Base-by-base conservation (phyloP, 1,140 invertebrate species). In the Microvelia longipes region DNA sequence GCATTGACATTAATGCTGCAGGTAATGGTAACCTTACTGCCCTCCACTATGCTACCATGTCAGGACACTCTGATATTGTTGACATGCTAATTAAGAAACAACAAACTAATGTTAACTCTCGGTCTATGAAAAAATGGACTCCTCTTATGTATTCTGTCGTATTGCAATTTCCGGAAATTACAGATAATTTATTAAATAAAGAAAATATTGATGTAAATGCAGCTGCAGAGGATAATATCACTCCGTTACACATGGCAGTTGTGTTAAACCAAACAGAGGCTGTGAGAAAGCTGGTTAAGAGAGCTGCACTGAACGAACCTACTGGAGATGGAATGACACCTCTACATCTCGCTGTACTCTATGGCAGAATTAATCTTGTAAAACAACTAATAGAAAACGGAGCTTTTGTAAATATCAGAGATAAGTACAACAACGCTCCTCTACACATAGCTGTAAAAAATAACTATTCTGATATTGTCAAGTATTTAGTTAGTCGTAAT, bases 191-290 rank as follows among this genome's bases (percentile, higher is more conserved):
- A 19, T 19, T 50, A 50, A 50, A 50, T 11, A 19, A 5, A 11
- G 5, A 50, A 50, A 50, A 19, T 50, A 50, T 50, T 19, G 35
- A 50, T 11, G 35, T 50, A 19, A 19, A 50, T 50, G 35, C 35
- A 5, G 19, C 5, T 11, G 35, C 5, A 50, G 19, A 50, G 19
- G 19, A 50, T 19, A 19, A 50, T 50, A 19, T 50, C 19, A 50
- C 35, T 11, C 35, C 35, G 35, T 50, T 92, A 74, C 92, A 94
- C 79, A 93, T 94, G 83, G 90, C 91, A 25, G 86, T 90, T 50
- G 84, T 92, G 63, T 87, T 85, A 79, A 90, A 90, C 26, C 84
- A 91, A 74, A 75, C 81, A 15, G 78, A 85, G 68, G 82, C 90
- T 68, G 93, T 91, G 76, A 83, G 84, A 74, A 73, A 85, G 61